Evolutionary conservation across 2,888 invertebrate species (phyloP), one percentile per base, ranked within the genome.

Genomic region (Listrodromus nycthemerus): DNA sequence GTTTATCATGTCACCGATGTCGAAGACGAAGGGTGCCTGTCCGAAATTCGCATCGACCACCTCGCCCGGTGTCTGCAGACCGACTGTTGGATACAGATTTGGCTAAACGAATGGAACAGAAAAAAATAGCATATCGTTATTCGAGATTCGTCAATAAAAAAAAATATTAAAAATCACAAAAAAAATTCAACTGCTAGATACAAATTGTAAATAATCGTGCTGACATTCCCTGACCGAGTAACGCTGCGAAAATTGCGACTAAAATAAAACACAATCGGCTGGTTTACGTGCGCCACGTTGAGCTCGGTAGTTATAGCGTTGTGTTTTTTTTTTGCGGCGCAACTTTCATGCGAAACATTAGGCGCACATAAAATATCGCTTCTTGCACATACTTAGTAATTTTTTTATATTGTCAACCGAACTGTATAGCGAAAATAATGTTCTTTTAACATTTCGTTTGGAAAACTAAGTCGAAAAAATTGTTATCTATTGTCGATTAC

Each of bases 11-110:
- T 98, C 98, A 94, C 98, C 97, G 90, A 99, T 98, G 94, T 99
- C 98, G 94, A 98, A 99, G 92, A 98, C 96, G 94, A 99, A 99
- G 21, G 99, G 99, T 91, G 96, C 96, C 94, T 99, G 98, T 0
- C 99, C 99, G 94, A 99, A 99, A 95, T 99, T 99, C 1, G 99
- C 99, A 94, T 99, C 99, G 75, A 99, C 98, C 86, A 99, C 97
- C 95, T 99, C 99, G 69, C 99, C 99, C 8, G 99, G 98, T 52
- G 99, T 99, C 95, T 99, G 99, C 82, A 99, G 95, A 0, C 99
- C 99, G 86, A 99, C 99, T 19, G 99, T 99, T 27, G 99, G 99
- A 94, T 98, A 99, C 83, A 99, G 95, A 94, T 98, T 98, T 83
- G 97, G 96, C 98, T 98, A 69, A 95, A 85, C n/a, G 13, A 69